phyloP scores from a whole-genome alignment of 2,888 invertebrate genomes.

The Noctua fimbriata region DNA sequence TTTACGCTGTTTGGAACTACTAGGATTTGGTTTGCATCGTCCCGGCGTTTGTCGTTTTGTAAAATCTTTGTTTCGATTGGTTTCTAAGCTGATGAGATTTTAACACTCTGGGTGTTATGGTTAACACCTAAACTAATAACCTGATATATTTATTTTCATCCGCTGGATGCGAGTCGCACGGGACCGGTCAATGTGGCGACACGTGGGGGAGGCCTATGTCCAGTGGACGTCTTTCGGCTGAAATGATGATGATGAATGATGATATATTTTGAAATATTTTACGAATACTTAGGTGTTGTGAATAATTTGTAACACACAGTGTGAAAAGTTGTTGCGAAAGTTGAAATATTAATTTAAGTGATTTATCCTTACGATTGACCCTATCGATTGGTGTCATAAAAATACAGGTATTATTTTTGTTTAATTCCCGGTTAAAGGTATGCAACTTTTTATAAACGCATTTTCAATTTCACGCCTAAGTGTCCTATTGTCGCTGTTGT shows the following conservation, averaged over 20 bases:
- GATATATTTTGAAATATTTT: not conserved
- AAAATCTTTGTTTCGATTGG: not conserved
- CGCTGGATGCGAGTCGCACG: too few species aligned
- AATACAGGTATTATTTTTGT: not conserved
- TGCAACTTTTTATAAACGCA: not conserved
- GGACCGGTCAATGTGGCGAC: too few species aligned
- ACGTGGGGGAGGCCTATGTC: too few species aligned
- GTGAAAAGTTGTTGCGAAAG: not conserved
- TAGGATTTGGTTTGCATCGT: not conserved
- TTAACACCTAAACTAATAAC: not conserved
- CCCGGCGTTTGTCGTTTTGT: not conserved
- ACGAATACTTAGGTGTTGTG: not conserved
- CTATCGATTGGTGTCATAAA: not conserved
- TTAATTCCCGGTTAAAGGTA: not conserved
- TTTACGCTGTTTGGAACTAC: not conserved
- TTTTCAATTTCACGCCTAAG: not conserved
- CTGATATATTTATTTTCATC: not conserved
- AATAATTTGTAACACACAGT: not conserved
- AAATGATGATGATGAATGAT: too few species aligned
- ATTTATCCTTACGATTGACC: conserved; percentile 7
- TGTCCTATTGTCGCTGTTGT: too few species aligned
- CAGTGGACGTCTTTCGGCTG: too few species aligned
- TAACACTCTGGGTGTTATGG: not conserved
- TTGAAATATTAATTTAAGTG: not conserved
- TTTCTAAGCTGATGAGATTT: not conserved